Evolutionary conservation across 2,888 invertebrate species (phyloP).

Genomic region (Leptinotarsa tumamoca): DNA sequence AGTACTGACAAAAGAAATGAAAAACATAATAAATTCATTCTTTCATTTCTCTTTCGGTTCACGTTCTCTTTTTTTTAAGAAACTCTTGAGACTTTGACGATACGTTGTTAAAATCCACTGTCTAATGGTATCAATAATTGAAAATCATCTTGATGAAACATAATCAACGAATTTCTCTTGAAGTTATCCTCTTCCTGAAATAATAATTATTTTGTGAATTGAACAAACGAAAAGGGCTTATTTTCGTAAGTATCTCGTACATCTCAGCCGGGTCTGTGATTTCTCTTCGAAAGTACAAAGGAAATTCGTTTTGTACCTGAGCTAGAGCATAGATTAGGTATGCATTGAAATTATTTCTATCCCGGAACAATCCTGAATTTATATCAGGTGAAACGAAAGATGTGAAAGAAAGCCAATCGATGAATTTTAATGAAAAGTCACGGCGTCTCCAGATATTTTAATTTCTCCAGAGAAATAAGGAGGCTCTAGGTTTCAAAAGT

Average conservation of each 20-base stretch:
- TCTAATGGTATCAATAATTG: too few species aligned
- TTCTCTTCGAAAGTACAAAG: slow-evolving; percentile 12
- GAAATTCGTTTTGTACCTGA: slow-evolving; percentile 10
- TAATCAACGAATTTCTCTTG: too few species aligned
- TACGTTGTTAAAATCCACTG: too few species aligned
- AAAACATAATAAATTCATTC: too few species aligned
- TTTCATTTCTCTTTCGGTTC: too few species aligned
- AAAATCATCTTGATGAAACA: too few species aligned
- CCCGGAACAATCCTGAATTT: slow-evolving; percentile 17
- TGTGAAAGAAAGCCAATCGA: slow-evolving; percentile 5
- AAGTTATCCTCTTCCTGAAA: background rate
- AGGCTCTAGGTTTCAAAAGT: too few species aligned
- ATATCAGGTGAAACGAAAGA: background rate
- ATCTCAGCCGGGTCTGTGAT: background rate
- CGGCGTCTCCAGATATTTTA: background rate
- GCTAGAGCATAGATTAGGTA: slow-evolving; percentile 1
- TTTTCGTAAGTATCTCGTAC: background rate
- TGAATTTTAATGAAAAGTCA: slow-evolving; percentile 2
- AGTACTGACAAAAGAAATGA: too few species aligned
- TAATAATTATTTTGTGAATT: background rate
- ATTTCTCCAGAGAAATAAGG: slow-evolving; percentile 5
- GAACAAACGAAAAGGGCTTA: background rate
- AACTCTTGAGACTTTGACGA: too few species aligned
- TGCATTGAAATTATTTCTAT: slow-evolving; percentile 6
- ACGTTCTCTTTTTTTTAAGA: too few species aligned